Evolutionary conservation across 2,888 invertebrate genomes (phyloP).

Genomic region (Meteorus colon): DNA sequence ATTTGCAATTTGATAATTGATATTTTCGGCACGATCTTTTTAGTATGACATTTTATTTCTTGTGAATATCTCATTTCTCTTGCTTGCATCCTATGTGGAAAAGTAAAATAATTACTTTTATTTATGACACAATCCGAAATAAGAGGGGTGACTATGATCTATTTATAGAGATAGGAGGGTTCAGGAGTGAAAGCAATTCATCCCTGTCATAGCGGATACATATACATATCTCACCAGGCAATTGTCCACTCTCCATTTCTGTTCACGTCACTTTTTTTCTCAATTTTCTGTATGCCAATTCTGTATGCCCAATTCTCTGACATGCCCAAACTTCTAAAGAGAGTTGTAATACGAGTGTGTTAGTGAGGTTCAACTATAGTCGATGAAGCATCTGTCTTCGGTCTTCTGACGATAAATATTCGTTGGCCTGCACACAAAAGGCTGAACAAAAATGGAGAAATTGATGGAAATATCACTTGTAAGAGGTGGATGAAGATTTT

Average conservation of each 20-base stretch:
- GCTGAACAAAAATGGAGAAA: not conserved
- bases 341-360: not conserved
- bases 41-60: too few relatives aligned
- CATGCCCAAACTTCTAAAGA: not conserved
- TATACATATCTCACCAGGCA: not conserved
- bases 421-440: not conserved
- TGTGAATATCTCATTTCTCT: not conserved
- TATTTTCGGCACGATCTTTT: too few relatives aligned
- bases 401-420: not conserved
- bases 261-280: not conserved
- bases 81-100: not conserved
- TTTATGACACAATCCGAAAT: not conserved
- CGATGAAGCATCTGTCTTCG: not conserved
- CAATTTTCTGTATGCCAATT: not conserved
- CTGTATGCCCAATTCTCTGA: too few relatives aligned
- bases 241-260: conserved; percentile 3
- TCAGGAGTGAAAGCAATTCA: conserved; percentile 15
- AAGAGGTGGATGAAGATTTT: not conserved
- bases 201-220: not conserved
- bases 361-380: not conserved
- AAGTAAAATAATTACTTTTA: not conserved
- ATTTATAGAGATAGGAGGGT: not conserved
- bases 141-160: not conserved
- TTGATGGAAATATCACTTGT: not conserved
- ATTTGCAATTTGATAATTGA: too few relatives aligned